A percentile compares a stretch with the other conserved stretches of the same genome.
These are phyloP conservation scores for Phalloptychus januarius DNA, from an alignment of 2,797 vertebrate genomes.

Conservation along the genomic window DNA sequence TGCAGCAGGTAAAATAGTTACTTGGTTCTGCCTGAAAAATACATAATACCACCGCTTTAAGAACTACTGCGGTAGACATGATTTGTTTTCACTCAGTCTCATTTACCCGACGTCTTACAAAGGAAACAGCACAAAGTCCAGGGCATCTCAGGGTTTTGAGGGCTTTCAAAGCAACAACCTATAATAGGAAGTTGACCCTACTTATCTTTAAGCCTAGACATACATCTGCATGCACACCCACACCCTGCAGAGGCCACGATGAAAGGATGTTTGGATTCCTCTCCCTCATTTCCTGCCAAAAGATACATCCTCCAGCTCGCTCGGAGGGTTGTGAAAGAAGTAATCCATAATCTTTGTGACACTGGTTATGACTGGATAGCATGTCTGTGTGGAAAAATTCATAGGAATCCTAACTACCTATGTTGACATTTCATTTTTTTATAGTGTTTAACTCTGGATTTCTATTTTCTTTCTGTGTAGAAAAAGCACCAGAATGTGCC, in stretches of 20 bases:
- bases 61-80: background rate
- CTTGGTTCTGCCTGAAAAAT: too few relatives aligned
- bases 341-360: constrained; percentile 9
- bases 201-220: constrained; percentile 23
- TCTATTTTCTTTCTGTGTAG: constrained; percentile 70
- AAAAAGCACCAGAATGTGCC: constrained; percentile 83
- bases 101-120: background rate
- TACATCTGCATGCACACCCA: constrained; percentile 14
- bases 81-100: background rate
- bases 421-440: constrained; percentile 3
- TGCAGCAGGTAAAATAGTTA: too few relatives aligned
- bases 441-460: constrained; percentile 31
- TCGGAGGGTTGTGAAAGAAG: constrained; percentile 47
- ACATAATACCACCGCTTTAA: background rate
- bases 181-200: background rate
- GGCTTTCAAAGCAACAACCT: constrained; percentile 5
- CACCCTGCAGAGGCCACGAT: constrained; percentile 16
- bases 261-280: constrained; percentile 37
- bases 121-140: background rate
- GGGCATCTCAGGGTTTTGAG: background rate
- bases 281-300: constrained; percentile 69
- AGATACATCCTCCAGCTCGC: constrained; percentile 71
- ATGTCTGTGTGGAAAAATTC: constrained; percentile 35
- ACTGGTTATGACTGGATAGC: constrained; percentile 26
- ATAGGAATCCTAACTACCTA: background rate